Conservation (phyloP, 2,797 vertebrate genomes). For the Lutjanus argentimaculatus region DNA sequence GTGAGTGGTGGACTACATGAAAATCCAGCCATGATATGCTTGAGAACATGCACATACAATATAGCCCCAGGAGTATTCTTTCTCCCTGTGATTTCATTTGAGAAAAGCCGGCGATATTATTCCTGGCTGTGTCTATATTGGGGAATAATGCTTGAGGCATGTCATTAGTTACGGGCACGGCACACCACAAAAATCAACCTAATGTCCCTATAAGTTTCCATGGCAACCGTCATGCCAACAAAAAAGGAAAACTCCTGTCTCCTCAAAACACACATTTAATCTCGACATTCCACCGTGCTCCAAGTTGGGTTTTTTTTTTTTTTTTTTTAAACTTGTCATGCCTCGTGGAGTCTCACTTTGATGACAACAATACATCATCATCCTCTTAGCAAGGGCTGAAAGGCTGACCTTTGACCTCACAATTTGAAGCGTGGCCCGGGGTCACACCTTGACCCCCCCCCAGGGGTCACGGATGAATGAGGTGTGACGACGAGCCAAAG, state of each 20-base stretch:
- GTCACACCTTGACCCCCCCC: constrained; percentile 58
- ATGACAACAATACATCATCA: constrained; percentile 53
- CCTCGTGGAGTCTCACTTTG: constrained; percentile 39
- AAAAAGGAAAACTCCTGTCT: neutral
- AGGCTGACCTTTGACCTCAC: constrained; percentile 64
- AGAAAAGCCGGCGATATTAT: constrained; percentile 56
- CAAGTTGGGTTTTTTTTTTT: neutral
- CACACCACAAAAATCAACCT: constrained; percentile 48
- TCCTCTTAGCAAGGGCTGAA: constrained; percentile 33
- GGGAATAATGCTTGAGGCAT: constrained; percentile 50
- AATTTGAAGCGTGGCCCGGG: constrained; percentile 40
- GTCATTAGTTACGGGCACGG: constrained; percentile 63
- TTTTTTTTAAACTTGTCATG: constrained; percentile 26
- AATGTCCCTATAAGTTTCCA: constrained; percentile 57
- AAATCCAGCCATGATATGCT: constrained; percentile 28
- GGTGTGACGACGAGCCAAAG: constrained; percentile 61
- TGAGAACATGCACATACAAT: constrained; percentile 35
- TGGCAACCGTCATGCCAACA: constrained; percentile 43
- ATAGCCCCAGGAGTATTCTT: constrained; percentile 30
- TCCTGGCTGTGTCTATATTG: constrained; percentile 66
- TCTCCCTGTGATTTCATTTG: constrained; percentile 47
- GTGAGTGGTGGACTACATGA: constrained; percentile 15
- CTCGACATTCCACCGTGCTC: constrained; percentile 25
- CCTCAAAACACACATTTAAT: constrained; percentile 29
- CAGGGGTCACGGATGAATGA: constrained; percentile 67